Base-by-base conservation (phyloP, 1,140 invertebrate species). In the Drosophila cardini region DNA sequence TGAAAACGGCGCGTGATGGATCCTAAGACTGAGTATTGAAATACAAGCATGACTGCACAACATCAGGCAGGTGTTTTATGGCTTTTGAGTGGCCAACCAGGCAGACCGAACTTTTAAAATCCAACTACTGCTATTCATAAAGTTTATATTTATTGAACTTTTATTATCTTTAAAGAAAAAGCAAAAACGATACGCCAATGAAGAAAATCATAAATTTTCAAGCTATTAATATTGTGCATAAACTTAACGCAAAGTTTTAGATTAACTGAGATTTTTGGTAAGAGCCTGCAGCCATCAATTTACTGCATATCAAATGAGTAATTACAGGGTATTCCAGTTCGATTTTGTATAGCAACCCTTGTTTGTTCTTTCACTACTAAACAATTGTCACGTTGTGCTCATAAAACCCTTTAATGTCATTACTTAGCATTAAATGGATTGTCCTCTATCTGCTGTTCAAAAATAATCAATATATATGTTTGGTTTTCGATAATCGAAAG, bases 401-500 rank as follows among this genome's bases (percentile, higher is more conserved):
- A 80, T 85, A 85, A 78, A 85, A 78, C 74, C 65, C 65, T 78
- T 80, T 85, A 77, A 85, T 74, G 77, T 34, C 64, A 52, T 58
- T 69, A 81, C 70, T 85, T 86, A 74, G 52, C 65, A 65, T 86
- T 78, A 75, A 85, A 73, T 77, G 50, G 42, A 68, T 50, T 6
- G 53, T 45, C 38, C 8, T 11, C 40, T 45, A 76, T 67, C 16
- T 63, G 42, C 11, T 43, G 36, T 13, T 36, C 15, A 6, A 16
- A 46, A 78, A 85, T 3, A 85, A 81, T 81, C 81, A 86, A 85
- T 80, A 81, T 50, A 75, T 68, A 82, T 68, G 43, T 69, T 70
- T 72, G 38, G 50, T 2, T n/a, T 11, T 11, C 11, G n/a, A n/a
- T 13, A n/a, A 18, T 45, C 16, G 16, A 45, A 10, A 18, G 5